These are phyloP conservation scores for Cecropterus lyciades DNA, from an alignment of 1,140 invertebrate genomes.

Conservation along the genomic window DNA sequence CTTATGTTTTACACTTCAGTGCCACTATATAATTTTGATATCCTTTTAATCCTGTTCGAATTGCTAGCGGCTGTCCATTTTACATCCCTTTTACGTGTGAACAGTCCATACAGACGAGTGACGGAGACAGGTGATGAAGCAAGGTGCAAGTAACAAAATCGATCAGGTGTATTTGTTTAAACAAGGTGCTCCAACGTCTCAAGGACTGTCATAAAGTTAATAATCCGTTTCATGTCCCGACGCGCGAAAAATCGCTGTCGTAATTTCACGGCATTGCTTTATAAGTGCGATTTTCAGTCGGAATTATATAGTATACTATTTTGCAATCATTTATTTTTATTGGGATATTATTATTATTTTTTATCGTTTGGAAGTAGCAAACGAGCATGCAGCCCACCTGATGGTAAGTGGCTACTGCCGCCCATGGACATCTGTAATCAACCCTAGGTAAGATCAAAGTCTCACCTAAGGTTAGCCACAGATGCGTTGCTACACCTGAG, in stretches of 20 bases:
- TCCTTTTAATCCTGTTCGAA: constrained; percentile 29
- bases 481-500: no score
- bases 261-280: not conserved
- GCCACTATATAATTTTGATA: constrained; percentile 2
- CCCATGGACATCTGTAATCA: no score
- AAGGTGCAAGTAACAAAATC: constrained; percentile 70
- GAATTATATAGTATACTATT: not conserved
- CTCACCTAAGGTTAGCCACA: no score
- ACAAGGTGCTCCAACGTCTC: constrained; percentile 69
- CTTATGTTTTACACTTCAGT: not conserved
- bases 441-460: no score
- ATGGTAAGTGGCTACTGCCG: no score
- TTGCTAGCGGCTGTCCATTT: constrained; percentile 18
- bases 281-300: not conserved
- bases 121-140: constrained; percentile 57
- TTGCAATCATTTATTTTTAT: not conserved
- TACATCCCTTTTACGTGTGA: constrained; percentile 27
- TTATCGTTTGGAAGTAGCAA: no score
- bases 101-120: constrained; percentile 35
- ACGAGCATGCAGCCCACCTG: no score
- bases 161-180: constrained; percentile 79
- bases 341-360: no score
- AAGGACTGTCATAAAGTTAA: constrained; percentile 47
- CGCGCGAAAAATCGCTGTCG: constrained; percentile 28
- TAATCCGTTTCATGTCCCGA: constrained; percentile 30